Conservation (phyloP, 2,113 vertebrate genomes). For the Neodontobutis hainanensis region DNA sequence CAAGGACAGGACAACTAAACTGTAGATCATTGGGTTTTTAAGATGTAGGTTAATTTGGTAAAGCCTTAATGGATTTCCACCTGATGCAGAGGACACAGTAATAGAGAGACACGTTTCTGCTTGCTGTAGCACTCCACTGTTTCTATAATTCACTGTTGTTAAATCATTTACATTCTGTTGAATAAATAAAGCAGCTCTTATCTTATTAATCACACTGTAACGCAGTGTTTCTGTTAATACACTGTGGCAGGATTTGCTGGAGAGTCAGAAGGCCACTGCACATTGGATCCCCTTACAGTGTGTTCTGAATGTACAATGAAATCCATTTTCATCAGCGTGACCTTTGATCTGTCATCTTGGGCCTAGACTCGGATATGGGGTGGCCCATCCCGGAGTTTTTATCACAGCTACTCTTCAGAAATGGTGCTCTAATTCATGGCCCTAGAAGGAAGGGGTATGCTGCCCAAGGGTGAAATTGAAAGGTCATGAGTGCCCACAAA, state of each 20-base stretch:
- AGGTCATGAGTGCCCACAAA: constrained; percentile 23
- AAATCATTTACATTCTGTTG: too few species aligned
- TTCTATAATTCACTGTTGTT: too few species aligned
- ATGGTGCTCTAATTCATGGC: constrained; percentile 25
- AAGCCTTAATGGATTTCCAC: too few species aligned
- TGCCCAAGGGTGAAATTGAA: constrained; percentile 29
- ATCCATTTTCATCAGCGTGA: constrained; percentile 41
- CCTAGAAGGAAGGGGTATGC: constrained; percentile 21
- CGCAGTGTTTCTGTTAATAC: too few species aligned
- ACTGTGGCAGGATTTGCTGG: not conserved
- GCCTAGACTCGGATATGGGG: constrained; percentile 27
- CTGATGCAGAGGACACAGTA: too few species aligned
- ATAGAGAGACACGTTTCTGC: too few species aligned
- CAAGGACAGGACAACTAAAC: too few species aligned
- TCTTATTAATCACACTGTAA: too few species aligned
- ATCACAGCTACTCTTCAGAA: constrained; percentile 19
- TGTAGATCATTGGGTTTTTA: too few species aligned
- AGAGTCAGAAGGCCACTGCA: constrained; percentile 32
- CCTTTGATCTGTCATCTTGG: constrained; percentile 51
- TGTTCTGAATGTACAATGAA: constrained; percentile 38
- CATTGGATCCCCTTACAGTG: constrained; percentile 20
- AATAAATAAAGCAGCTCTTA: too few species aligned
- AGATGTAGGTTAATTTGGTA: too few species aligned
- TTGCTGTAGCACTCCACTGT: too few species aligned
- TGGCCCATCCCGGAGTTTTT: constrained; percentile 24